Conservation (phyloP, 92 coral and sea anemone genomes). For the Micromussa lordhowensis region DNA sequence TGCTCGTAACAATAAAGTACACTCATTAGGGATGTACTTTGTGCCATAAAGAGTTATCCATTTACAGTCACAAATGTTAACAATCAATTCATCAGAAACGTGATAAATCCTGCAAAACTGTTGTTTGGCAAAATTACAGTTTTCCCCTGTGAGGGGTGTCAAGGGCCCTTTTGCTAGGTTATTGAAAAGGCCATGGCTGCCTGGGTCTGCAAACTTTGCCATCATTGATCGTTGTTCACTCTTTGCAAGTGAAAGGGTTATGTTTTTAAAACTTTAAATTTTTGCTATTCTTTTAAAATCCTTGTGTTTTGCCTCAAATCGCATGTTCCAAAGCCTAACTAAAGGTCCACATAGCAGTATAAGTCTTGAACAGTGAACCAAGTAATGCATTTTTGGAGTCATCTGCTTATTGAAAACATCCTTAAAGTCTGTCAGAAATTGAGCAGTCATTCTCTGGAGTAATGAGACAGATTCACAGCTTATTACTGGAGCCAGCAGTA, state of each 20-base stretch:
- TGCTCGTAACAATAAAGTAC: slow-evolving; percentile 55
- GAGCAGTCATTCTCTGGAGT: slow-evolving; percentile 46
- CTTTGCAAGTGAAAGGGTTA: slow-evolving; percentile 72
- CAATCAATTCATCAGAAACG: slow-evolving; percentile 13
- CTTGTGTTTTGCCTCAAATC: slow-evolving; percentile 71
- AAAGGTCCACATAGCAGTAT: slow-evolving; percentile 76
- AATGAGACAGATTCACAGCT: slow-evolving; percentile 17
- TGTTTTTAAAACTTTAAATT: slow-evolving; percentile 65
- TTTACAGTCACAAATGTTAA: slow-evolving; percentile 14
- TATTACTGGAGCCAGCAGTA: too few relatives aligned
- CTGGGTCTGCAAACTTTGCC: slow-evolving; percentile 44
- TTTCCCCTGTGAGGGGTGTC: slow-evolving; percentile 27
- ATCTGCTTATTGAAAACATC: slow-evolving; percentile 44
- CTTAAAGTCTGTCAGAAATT: slow-evolving; percentile 54
- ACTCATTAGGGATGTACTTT: slow-evolving; percentile 67
- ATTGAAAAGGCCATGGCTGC: slow-evolving; percentile 20
- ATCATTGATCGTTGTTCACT: slow-evolving; percentile 62
- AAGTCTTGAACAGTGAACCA: slow-evolving; percentile 75
- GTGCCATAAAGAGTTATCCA: slow-evolving; percentile 68
- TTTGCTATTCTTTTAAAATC: slow-evolving; percentile 71
- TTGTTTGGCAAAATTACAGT: slow-evolving; percentile 10
- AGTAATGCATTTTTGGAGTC: slow-evolving; percentile 77
- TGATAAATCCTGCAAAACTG: slow-evolving; percentile 22
- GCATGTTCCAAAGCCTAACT: slow-evolving; percentile 73
- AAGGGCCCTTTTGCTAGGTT: slow-evolving; percentile 23